phyloP scores from a whole-genome alignment of 64 coral and sea anemone species.

The Actinia equina region DNA sequence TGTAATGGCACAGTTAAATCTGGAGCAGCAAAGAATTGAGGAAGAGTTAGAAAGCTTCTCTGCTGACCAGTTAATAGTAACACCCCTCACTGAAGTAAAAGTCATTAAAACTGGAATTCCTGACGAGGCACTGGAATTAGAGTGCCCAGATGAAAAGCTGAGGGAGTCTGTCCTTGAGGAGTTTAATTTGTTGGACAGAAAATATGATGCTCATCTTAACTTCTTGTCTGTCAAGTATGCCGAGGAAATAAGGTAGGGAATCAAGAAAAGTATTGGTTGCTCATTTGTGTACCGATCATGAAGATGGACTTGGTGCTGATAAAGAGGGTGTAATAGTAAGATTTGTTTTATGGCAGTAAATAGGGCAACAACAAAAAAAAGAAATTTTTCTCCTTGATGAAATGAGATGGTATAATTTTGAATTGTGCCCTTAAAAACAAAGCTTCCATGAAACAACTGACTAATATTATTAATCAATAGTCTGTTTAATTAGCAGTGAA shows the following conservation, averaged over 20 bases:
- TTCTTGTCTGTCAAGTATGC: conserved; percentile 74
- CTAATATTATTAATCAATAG: too few relatives aligned
- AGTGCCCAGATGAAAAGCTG: conserved; percentile 75
- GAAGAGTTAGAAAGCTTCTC: conserved; percentile 61
- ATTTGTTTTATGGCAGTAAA: too few relatives aligned
- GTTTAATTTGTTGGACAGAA: conserved; percentile 83
- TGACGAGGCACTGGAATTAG: conserved; percentile 56
- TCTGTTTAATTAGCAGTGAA: too few relatives aligned
- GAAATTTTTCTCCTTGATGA: too few relatives aligned
- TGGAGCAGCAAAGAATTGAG: conserved; percentile 76
- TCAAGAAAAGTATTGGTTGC: too few relatives aligned
- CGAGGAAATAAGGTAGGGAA: not conserved
- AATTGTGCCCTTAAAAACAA: too few relatives aligned
- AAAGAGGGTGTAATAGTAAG: too few relatives aligned
- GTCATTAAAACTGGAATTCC: conserved; percentile 77
- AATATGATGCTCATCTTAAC: conserved; percentile 89
- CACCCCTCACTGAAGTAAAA: conserved; percentile 34
- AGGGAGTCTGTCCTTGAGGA: conserved; percentile 72
- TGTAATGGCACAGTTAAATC: conserved; percentile 59
- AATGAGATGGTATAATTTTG: too few relatives aligned
- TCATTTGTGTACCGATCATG: too few relatives aligned
- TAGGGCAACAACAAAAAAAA: too few relatives aligned
- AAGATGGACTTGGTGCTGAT: too few relatives aligned
- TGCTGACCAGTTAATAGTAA: conserved; percentile 49
- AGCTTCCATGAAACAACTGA: too few relatives aligned